phyloP scores from a whole-genome alignment of 2,888 invertebrate species.

The Acanthoscelides obtectus region DNA sequence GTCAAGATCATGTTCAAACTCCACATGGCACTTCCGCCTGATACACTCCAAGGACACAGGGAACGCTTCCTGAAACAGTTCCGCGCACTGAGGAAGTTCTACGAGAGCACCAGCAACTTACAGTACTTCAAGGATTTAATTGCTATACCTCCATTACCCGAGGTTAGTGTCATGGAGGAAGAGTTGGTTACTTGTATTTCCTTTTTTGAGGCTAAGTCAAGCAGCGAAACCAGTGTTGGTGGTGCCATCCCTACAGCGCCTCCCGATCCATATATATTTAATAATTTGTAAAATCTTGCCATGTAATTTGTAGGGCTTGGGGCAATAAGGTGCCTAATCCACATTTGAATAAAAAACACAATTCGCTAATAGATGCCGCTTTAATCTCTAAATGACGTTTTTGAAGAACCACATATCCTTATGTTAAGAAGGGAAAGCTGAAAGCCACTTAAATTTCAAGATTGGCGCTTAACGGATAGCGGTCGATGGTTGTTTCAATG shows the following conservation, averaged over 20 bases:
- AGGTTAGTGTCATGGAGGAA: slow-evolving; percentile 50
- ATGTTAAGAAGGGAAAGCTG: too few relatives aligned
- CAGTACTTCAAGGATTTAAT: slow-evolving; percentile 98
- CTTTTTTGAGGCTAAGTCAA: slow-evolving; percentile 7
- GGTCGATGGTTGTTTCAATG: too few relatives aligned
- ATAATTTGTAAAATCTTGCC: too few relatives aligned
- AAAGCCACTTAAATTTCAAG: too few relatives aligned
- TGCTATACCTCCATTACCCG: slow-evolving; percentile 86
- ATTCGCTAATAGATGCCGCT: too few relatives aligned
- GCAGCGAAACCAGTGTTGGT: slow-evolving; percentile 4
- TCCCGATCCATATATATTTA: too few relatives aligned
- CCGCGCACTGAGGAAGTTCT: slow-evolving; percentile 83
- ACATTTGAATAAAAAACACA: too few relatives aligned
- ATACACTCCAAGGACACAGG: slow-evolving; percentile 81
- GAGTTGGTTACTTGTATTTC: slow-evolving; percentile 17
- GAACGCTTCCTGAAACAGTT: slow-evolving; percentile 88
- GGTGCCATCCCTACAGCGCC: neutral
- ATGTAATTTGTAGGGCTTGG: too few relatives aligned
- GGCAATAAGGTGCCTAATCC: too few relatives aligned
- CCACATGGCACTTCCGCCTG: slow-evolving; percentile 85
- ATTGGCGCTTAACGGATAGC: too few relatives aligned
- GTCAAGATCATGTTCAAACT: slow-evolving; percentile 95
- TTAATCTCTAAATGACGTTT: too few relatives aligned
- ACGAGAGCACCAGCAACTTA: slow-evolving; percentile 85
- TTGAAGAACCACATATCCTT: too few relatives aligned